These are phyloP conservation scores for Lithobates pipiens DNA, from an alignment of 2,797 vertebrate genomes.

Conservation along the genomic window DNA sequence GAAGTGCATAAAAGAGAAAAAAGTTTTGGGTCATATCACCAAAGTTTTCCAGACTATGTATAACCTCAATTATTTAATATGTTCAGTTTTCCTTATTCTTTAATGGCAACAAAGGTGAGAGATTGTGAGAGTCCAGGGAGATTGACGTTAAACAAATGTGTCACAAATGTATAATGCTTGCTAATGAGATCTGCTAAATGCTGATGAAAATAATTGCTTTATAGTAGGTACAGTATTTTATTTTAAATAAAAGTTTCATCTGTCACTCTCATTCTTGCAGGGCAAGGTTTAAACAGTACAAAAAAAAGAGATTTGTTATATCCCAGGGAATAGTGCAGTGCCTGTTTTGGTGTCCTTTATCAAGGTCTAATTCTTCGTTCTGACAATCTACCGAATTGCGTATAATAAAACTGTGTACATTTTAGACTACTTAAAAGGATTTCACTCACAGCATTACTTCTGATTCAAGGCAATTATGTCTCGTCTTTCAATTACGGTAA, in stretches of 20 bases:
- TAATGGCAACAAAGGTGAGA: slow-evolving; percentile 56
- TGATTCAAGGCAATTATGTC: slow-evolving; percentile 55
- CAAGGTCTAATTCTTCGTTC: slow-evolving; percentile 58
- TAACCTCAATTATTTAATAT: slow-evolving; percentile 54
- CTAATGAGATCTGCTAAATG: slow-evolving; percentile 62
- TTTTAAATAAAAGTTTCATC: slow-evolving; percentile 67
- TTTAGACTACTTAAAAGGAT: slow-evolving; percentile 64
- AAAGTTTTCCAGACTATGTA: not conserved
- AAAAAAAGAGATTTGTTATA: slow-evolving; percentile 53
- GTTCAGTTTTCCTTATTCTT: slow-evolving; percentile 58
- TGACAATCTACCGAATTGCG: slow-evolving; percentile 47
- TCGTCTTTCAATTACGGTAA: slow-evolving; percentile 63
- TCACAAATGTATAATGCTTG: slow-evolving; percentile 67
- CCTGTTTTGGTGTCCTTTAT: slow-evolving; percentile 63
- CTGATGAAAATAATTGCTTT: slow-evolving; percentile 66
- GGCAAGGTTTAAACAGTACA: slow-evolving; percentile 61
- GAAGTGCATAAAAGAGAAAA: not conserved
- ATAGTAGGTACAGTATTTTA: slow-evolving; percentile 66
- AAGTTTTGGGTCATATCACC: not conserved
- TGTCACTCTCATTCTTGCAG: slow-evolving; percentile 65
- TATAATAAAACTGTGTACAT: slow-evolving; percentile 58
- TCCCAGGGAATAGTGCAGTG: slow-evolving; percentile 55
- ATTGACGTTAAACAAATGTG: slow-evolving; percentile 66
- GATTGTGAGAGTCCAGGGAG: slow-evolving; percentile 60
- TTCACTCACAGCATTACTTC: slow-evolving; percentile 54